Evolutionary conservation across 2,113 vertebrate genomes (phyloP), one percentile per base, ranked within the genome.

Genomic region (Megaptera novaeangliae): DNA sequence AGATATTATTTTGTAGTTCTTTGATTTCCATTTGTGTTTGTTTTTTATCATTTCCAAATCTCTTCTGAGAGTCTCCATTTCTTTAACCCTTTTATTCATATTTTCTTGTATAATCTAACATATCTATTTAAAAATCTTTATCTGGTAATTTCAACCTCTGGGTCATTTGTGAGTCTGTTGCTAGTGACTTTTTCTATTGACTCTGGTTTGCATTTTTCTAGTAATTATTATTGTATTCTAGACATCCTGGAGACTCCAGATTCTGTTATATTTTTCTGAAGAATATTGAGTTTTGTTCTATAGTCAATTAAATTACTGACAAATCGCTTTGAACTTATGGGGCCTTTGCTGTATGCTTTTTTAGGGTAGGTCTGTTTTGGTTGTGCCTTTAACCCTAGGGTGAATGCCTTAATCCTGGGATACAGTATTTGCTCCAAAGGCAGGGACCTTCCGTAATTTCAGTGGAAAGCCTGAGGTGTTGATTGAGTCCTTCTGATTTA

Each of bases 191-290:
- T 87, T 95, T 59, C 46, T 87, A 0, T 88, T 59, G 23, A 74
- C 46, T 27, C 71, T 72, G 17, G 23, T 77, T 80, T 20, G 61
- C n/a, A 55, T 72, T 44, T 81, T 91, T 77, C 23, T 77, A 71
- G 23, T 61, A 66, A 5, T 69, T 69, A 93, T 41, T 41, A 59
- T 11, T 72, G 5, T 80, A 74, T 31, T 71, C 36, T 83, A 23
- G 31, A 36, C 21, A 57, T 88, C 69, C 15, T 64, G 17, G 63
- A 88, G 27, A 78, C 34, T 63, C 55, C 77, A 39, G 4, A 27
- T 80, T 94, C 66, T 88, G 17, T 85, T 94, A 8, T 55, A 75
- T 83, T 96, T 96, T 63, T 88, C 77, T 93, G 71, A 88, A 77
- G 20, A 66, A 18, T 94, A n/a, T 31, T 83, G 55, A 18, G 14